A percentile compares a stretch with the other conserved stretches of the same genome.
These are phyloP conservation scores for Karalla daura DNA, from an alignment of 2,797 vertebrate species.

Conservation along the genomic window DNA sequence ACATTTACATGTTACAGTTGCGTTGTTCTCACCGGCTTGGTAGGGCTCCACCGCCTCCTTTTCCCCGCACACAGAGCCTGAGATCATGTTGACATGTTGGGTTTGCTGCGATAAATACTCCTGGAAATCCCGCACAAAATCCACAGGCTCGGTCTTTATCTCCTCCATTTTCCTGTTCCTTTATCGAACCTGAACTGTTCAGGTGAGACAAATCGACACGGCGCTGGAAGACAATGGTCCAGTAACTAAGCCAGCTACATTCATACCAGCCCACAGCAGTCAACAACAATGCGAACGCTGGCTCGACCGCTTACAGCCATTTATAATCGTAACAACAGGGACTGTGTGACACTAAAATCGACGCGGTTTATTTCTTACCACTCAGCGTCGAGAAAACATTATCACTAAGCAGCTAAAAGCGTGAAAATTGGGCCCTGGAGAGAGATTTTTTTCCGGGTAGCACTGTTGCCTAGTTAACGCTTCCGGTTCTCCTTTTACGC, in stretches of 20 bases:
- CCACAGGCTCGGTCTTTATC: constrained; percentile 95
- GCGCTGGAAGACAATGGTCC: background rate
- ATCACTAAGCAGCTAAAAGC: background rate
- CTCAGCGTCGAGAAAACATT: background rate
- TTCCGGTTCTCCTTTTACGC: constrained; percentile 15
- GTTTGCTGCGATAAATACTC: constrained; percentile 98
- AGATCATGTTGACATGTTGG: constrained; percentile 99
- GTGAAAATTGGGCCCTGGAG: background rate
- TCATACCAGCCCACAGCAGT: constrained; percentile 1
- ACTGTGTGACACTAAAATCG: background rate
- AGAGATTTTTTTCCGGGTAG: background rate
- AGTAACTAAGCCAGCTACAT: background rate
- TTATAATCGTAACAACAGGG: background rate
- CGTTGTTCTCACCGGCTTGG: constrained; percentile 55
- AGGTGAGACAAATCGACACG: background rate
- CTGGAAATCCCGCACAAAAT: constrained; percentile 99
- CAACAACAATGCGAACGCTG: constrained; percentile 13
- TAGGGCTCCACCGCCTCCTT: constrained; percentile 86
- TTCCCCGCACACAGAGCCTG: constrained; percentile 94
- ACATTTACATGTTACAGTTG: background rate
- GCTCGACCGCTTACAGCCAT: background rate
- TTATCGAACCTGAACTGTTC: constrained; percentile 7
- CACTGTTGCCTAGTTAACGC: constrained; percentile 20
- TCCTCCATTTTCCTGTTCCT: constrained; percentile 87
- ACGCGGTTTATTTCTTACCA: background rate